Percentiles rank a stretch among this genome's conserved stretches.
Conservation (phyloP, 2,113 vertebrate genomes). For the Notothenia rossii region DNA sequence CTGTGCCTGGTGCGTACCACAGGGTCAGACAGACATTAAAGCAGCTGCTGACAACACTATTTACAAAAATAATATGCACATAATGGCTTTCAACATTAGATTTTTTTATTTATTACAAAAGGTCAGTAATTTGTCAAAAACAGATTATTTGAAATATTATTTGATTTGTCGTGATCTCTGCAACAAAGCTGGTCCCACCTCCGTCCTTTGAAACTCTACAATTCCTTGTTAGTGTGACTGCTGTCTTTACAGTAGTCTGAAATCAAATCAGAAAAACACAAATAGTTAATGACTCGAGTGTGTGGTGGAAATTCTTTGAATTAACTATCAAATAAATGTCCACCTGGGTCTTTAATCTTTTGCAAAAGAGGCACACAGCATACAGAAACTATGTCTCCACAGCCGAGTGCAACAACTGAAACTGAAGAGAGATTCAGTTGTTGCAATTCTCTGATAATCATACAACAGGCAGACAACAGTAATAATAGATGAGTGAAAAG, state of each 20-base stretch:
- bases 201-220: slow-evolving; percentile 19
- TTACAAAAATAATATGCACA: neutral
- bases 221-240: slow-evolving; percentile 55
- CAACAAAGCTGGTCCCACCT: slow-evolving; percentile 10
- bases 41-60: neutral
- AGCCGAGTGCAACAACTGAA: too few relatives aligned
- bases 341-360: too few relatives aligned
- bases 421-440: too few relatives aligned
- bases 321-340: too few relatives aligned
- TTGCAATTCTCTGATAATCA: too few relatives aligned
- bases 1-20: neutral
- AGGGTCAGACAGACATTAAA: neutral
- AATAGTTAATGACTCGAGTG: neutral
- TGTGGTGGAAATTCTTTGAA: too few relatives aligned
- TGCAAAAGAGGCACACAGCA: too few relatives aligned
- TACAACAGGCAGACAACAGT: too few relatives aligned
- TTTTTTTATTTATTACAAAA: slow-evolving; percentile 40
- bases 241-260: slow-evolving; percentile 75
- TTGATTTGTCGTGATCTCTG: neutral
- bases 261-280: slow-evolving; percentile 31
- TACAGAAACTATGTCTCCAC: too few relatives aligned
- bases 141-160: neutral
- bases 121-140: slow-evolving; percentile 7
- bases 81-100: neutral
- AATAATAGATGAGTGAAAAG: neutral